Percentiles rank a stretch among this genome's conserved stretches.
Conservation (phyloP, 2,113 vertebrate genomes). For the Callithrix jacchus region DNA sequence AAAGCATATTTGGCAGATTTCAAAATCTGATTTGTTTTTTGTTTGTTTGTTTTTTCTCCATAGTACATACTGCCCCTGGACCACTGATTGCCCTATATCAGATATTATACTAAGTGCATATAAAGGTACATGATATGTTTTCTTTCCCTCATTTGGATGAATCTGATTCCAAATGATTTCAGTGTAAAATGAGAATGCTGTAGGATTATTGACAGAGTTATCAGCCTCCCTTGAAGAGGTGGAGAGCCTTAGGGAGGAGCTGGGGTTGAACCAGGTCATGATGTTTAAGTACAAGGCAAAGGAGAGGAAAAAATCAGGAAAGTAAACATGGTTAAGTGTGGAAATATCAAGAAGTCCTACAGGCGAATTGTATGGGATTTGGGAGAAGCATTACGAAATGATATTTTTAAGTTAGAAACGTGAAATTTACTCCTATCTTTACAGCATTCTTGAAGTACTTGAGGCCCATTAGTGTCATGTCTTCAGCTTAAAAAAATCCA, state of each 20-base stretch:
- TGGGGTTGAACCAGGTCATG: not conserved
- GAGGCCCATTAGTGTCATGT: not conserved
- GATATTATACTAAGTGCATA: not conserved
- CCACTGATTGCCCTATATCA: not conserved
- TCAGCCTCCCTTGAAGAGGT: not conserved
- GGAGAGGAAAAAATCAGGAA: not conserved
- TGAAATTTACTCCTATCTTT: conserved; percentile 8
- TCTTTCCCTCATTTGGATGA: not conserved
- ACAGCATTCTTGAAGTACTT: conserved; percentile 28
- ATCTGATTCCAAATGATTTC: not conserved
- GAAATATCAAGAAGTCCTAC: not conserved
- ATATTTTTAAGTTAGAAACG: not conserved
- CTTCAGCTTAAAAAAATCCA: not conserved
- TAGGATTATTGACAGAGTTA: not conserved
- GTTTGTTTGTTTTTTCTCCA: not conserved
- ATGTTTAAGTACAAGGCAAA: not conserved
- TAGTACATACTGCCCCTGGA: not conserved
- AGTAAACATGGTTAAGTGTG: not conserved
- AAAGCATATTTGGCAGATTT: not conserved
- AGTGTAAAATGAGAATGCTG: not conserved
- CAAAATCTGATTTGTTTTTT: not conserved
- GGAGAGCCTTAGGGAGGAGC: not conserved
- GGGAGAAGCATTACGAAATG: conserved; percentile 2
- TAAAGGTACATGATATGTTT: not conserved
- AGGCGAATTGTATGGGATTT: not conserved